Evolutionary conservation across 2,888 invertebrate genomes (phyloP), one percentile per base, ranked within the genome.

Genomic region (Megastigmus dorsalis): DNA sequence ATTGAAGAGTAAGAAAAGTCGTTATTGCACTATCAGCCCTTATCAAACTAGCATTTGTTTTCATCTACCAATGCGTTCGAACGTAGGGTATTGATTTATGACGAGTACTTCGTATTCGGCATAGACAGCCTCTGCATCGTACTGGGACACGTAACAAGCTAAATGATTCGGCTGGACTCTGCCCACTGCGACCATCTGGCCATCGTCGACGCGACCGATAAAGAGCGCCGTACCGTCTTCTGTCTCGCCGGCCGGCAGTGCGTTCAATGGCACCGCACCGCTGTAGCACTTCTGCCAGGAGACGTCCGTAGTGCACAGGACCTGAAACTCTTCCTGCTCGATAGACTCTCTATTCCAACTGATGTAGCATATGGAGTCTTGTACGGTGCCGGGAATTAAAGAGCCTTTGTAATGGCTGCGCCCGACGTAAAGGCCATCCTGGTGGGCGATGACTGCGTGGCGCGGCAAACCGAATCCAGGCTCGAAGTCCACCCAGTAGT

Each of bases 101-200:
- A 87, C 82, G 48, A 88, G 80, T n/a, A 86, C 80, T 75, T 88
- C 88, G 68, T 86, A 86, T 4, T 82, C 80, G 15, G 72, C 45
- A 30, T 80, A 84, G n/a, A 79, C 52, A 4, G 77, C 68, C 68
- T 86, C 86, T 9, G 76, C 75, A 0, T 83, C 84, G 23, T 81
- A 77, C 13, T 82, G 63, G 15, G 84, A 81, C 79, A 85, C 79
- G 18, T 85, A 86, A 59, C 85, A 85, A 15, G 76, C 77, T 71
- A 82, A 82, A 54, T 85, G 85, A 75, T 83, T 83, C 0, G 84
- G 83, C 45, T 86, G 85, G 77, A 86, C 81, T 77, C 84, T 86
- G 15, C 86, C 86, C 28, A 84, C 71, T 30, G 82, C 79, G 36
- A 83, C 82, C 3, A 78, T 28, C 18, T 82, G 85, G 5, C 85